phyloP scores from a whole-genome alignment of 2,113 vertebrate species.

The Elgaria multicarinata region DNA sequence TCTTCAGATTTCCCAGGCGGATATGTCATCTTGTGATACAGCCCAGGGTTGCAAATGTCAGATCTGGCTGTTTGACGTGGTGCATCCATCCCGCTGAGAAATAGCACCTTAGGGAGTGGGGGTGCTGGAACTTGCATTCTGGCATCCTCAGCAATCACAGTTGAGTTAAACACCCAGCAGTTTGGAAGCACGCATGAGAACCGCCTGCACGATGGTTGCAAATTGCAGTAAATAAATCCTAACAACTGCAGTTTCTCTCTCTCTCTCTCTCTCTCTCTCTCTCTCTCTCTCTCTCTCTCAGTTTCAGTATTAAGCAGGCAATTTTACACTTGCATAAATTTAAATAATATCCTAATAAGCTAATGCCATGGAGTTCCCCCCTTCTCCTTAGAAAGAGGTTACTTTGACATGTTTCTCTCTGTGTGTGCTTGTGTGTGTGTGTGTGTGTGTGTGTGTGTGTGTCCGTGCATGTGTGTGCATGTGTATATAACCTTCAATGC shows the following conservation, averaged over 20 bases:
- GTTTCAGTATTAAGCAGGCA: background rate
- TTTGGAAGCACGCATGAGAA: constrained; percentile 6
- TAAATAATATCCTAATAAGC: background rate
- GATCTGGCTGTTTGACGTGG: background rate
- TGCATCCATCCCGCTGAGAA: background rate
- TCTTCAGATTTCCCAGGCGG: constrained; percentile 61
- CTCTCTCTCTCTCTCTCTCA: background rate
- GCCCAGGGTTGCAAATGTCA: constrained; percentile 13
- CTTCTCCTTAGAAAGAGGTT: background rate
- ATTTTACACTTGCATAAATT: background rate
- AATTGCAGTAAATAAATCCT: background rate
- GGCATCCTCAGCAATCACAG: constrained; percentile 27
- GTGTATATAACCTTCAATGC: too few relatives aligned
- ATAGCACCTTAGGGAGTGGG: background rate
- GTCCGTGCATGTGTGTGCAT: too few relatives aligned
- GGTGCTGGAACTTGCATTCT: background rate
- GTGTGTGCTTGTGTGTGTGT: too few relatives aligned
- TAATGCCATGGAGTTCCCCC: background rate
- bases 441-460: too few relatives aligned
- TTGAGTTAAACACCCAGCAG: background rate
- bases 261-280: background rate
- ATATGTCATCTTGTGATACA: constrained; percentile 49
- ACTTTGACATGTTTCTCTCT: background rate
- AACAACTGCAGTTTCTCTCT: background rate
- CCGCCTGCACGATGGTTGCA: background rate